These are phyloP conservation scores for Quadriops clusia DNA, from an alignment of 2,888 invertebrate genomes.

Conservation along the genomic window DNA sequence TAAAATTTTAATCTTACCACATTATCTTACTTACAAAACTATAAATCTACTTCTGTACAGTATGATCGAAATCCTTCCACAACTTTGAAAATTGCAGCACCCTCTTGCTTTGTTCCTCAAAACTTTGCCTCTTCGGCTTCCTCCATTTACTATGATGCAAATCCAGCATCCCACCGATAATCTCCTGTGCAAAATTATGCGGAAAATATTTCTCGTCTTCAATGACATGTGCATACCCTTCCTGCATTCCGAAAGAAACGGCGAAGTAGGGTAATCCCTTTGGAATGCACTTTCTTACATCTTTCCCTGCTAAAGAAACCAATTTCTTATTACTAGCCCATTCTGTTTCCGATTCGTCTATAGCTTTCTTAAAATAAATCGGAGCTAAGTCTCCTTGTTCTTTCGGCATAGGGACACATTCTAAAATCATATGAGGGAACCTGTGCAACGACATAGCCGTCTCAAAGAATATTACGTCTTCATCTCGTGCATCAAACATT, in stretches of 20 bases:
- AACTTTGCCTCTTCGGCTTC: constrained; percentile 62
- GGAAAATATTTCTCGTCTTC: constrained; percentile 87
- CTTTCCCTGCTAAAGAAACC: constrained; percentile 55
- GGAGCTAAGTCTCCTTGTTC: constrained; percentile 82
- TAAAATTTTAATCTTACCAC: constrained; percentile 16
- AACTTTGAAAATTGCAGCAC: constrained; percentile 57
- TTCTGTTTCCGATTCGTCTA: constrained; percentile 87
- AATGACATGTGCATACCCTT: constrained; percentile 93
- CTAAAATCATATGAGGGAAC: constrained; percentile 74
- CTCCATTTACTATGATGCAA: constrained; percentile 77
- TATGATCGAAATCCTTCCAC: constrained; percentile 61
- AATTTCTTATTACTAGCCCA: constrained; percentile 94
- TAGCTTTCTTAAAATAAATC: constrained; percentile 96
- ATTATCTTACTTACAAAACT: background rate
- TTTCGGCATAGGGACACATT: constrained; percentile 78
- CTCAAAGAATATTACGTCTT: constrained; percentile 87
- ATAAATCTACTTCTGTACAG: too few relatives aligned
- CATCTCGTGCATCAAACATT: constrained; percentile 60
- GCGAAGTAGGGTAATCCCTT: constrained; percentile 91
- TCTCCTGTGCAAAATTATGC: constrained; percentile 84
- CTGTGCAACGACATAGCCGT: constrained; percentile 48
- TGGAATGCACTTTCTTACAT: constrained; percentile 73
- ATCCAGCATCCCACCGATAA: constrained; percentile 90
- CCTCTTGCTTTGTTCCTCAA: constrained; percentile 64
- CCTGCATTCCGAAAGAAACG: constrained; percentile 83